Conservation (phyloP, 2,113 vertebrate species). For the Danionella cerebrum region DNA sequence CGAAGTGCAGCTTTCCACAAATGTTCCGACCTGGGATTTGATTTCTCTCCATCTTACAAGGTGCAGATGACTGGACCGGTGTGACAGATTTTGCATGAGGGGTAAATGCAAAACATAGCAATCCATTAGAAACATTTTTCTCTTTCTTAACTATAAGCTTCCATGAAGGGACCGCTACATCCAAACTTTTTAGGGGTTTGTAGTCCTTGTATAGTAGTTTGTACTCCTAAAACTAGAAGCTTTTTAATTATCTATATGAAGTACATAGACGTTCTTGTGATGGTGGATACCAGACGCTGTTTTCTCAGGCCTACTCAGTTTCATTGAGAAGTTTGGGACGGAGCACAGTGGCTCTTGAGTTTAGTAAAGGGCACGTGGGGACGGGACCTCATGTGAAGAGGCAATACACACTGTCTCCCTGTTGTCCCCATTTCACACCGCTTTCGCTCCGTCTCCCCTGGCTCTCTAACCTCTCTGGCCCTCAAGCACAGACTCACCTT, state of each 20-base stretch:
- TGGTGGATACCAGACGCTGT: too few species aligned
- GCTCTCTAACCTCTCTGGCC: neutral
- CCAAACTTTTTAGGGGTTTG: neutral
- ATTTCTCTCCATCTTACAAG: neutral
- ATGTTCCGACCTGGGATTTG: neutral
- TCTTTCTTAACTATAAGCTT: neutral
- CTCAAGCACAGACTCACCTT: slow-evolving; percentile 2
- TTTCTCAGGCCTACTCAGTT: neutral
- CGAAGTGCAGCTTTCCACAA: slow-evolving; percentile 15
- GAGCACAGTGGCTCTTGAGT: neutral
- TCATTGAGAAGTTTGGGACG: neutral
- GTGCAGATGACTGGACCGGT: neutral
- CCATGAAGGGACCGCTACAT: neutral
- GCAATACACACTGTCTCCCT: neutral
- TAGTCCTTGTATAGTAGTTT: too few species aligned
- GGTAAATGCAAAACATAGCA: too few species aligned
- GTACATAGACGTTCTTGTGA: too few species aligned
- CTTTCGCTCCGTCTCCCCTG: too few species aligned
- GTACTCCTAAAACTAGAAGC: too few species aligned
- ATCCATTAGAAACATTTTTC: too few species aligned
- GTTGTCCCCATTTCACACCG: neutral
- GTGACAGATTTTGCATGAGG: neutral
- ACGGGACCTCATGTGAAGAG: neutral
- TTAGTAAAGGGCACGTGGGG: neutral
- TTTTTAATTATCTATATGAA: too few species aligned